Conservation (phyloP, 2,888 invertebrate species). For the Orthosia gothica region DNA sequence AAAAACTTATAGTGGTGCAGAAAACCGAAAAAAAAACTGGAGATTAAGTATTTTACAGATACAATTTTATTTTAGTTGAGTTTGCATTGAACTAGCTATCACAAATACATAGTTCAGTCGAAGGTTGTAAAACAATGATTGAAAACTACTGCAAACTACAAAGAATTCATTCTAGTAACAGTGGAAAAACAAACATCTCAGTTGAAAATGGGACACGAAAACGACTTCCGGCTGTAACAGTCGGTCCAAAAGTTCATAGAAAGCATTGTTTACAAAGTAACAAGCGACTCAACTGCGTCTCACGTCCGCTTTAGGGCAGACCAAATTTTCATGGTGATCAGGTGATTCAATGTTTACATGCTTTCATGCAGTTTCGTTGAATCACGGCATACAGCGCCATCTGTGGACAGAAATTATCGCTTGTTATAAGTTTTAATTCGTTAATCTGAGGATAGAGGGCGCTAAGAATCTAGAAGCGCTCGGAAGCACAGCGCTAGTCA, state of each 20-base stretch:
- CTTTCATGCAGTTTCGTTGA: not conserved
- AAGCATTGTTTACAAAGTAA: conserved; percentile 41
- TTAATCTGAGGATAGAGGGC: conserved; percentile 23
- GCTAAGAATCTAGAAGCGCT: not conserved
- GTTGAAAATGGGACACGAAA: conserved; percentile 16
- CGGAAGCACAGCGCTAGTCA: accelerated
- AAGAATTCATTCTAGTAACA: not conserved
- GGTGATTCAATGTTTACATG: conserved; percentile 27
- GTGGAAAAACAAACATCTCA: conserved; percentile 10
- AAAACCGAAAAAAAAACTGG: not conserved
- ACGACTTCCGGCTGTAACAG: conserved; percentile 15
- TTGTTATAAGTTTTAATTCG: too few species aligned
- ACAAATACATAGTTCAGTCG: not conserved
- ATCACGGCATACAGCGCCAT: conserved; percentile 13
- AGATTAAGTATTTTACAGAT: not conserved
- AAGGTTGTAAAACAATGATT: not conserved
- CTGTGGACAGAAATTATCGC: not conserved
- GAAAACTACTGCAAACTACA: not conserved
- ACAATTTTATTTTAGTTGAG: not conserved
- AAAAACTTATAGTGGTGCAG: too few species aligned
- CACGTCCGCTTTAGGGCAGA: conserved; percentile 2
- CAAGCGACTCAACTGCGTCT: not conserved
- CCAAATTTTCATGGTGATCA: conserved; percentile 1
- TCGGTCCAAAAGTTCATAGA: conserved; percentile 26
- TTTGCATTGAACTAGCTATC: not conserved